Evolutionary conservation across 1,140 invertebrate species (phyloP), one percentile per base, ranked within the genome.

Genomic region (Dendrolimus punctatus): DNA sequence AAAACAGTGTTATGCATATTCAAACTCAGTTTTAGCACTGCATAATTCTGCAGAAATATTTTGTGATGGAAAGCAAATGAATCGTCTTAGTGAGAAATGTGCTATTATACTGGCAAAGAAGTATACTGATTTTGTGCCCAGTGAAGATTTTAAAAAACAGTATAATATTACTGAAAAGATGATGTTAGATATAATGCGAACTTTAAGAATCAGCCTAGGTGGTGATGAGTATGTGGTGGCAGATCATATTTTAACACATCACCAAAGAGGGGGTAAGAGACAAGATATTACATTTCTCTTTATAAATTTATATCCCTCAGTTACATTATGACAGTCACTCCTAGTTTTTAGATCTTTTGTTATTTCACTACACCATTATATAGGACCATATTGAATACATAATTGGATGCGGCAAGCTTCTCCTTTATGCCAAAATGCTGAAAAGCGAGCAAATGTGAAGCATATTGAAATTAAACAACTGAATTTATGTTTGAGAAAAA

Each of bases 21-120:
- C 85, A 46, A 71, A 86, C 49, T 89, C 91, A 73, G 73, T 91
- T 55, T 78, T 91, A 37, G 69, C 74, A n/a, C 63, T 93, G 36
- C 82, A 92, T 53, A 83, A 82, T 52, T 78, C 77, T 48, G 68
- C 90, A 5, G 82, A 89, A 64, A 80, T 92, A 68, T 91, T 92
- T 66, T 77, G 85, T 57, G 86, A 87, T 41, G 90, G 91, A 55
- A 64, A 43, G 23, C 41, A 73, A 47, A 89, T 89, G 9, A 88
- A 87, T 51, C 64, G 81, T 39, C 71, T 92, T n/a, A 56, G 57
- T 45, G 60, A 79, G 7, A 79, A 76, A 57, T 23, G 76, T 59
- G 61, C 72, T 46, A 58, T 60, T 40, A 80, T 76, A 46, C 54
- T 90, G 39, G 66, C 78, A 9, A 90, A 90, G 71, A 88, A 85